Conservation (phyloP, 2,113 vertebrate species). For the Paraplagusia blochii region DNA sequence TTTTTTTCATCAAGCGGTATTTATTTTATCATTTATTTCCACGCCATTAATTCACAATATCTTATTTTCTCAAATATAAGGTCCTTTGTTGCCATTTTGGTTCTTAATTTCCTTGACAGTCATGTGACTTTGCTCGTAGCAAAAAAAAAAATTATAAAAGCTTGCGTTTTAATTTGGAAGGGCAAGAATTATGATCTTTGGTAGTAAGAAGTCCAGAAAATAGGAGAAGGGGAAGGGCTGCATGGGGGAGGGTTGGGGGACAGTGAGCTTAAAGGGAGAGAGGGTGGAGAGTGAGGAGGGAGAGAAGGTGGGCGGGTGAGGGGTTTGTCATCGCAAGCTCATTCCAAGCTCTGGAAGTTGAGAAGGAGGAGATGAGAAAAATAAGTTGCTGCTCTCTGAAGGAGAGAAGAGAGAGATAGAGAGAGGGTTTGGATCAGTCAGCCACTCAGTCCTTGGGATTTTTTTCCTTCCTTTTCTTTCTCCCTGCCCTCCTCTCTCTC, state of each 20-base stretch:
- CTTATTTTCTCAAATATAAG: no score
- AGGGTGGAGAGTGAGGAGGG: conserved; percentile 11
- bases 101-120: conserved; percentile 17
- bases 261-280: conserved; percentile 21
- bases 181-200: conserved; percentile 45
- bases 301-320: conserved; percentile 10
- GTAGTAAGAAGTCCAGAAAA: conserved; percentile 41
- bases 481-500: conserved; percentile 25
- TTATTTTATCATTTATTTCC: no score
- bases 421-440: conserved; percentile 63
- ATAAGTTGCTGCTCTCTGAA: conserved; percentile 68
- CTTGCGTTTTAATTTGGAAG: conserved; percentile 23
- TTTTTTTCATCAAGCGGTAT: no score
- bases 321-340: conserved; percentile 68
- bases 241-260: conserved; percentile 43
- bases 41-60: no score
- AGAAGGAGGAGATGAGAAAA: conserved; percentile 65
- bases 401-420: conserved; percentile 49
- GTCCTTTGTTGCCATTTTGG: no score
- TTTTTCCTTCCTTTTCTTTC: conserved; percentile 17
- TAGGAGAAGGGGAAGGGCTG: conserved; percentile 38
- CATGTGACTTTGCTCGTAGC: conserved; percentile 45
- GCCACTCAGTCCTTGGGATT: conserved; percentile 33
- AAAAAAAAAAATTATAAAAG: conserved; percentile 25
- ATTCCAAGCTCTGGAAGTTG: conserved; percentile 67